Conservation (phyloP, 2,888 invertebrate species). For the Hermaeophaga mercurialis region DNA sequence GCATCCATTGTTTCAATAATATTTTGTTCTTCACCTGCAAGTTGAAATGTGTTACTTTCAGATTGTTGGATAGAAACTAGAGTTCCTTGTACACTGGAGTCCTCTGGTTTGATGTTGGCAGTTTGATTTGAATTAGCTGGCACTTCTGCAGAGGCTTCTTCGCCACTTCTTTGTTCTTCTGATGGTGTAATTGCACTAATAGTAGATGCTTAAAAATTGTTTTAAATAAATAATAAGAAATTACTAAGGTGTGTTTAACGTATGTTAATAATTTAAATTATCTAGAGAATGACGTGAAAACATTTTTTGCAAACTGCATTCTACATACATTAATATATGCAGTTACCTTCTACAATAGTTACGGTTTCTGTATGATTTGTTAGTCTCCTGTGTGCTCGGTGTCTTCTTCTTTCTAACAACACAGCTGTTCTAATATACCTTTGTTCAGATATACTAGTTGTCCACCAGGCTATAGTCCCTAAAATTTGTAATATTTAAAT, state of each 20-base stretch:
- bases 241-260: too few relatives aligned
- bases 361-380: constrained; percentile 54
- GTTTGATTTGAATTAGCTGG: constrained; percentile 8
- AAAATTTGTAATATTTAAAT: constrained; percentile 40
- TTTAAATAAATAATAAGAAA: too few relatives aligned
- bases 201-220: too few relatives aligned
- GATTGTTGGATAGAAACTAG: constrained; percentile 7
- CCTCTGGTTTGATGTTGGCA: constrained; percentile 35
- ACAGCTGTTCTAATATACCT: constrained; percentile 70
- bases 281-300: too few relatives aligned
- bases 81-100: constrained; percentile 34
- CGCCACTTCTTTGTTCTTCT: neutral
- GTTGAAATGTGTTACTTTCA: constrained; percentile 9
- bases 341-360: constrained; percentile 51
- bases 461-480: constrained; percentile 75
- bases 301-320: too few relatives aligned
- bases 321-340: too few relatives aligned
- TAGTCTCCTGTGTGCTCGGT: constrained; percentile 52
- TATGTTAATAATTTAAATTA: too few relatives aligned
- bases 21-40: constrained; percentile 33
- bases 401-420: constrained; percentile 64
- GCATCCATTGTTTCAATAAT: constrained; percentile 68
- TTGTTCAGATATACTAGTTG: constrained; percentile 68
- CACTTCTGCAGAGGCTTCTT: neutral
- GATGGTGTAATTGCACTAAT: neutral